Evolutionary conservation across 2,113 vertebrate genomes (phyloP), one percentile per base, ranked within the genome.

Genomic region (Rhegmatorhina hoffmannsi): DNA sequence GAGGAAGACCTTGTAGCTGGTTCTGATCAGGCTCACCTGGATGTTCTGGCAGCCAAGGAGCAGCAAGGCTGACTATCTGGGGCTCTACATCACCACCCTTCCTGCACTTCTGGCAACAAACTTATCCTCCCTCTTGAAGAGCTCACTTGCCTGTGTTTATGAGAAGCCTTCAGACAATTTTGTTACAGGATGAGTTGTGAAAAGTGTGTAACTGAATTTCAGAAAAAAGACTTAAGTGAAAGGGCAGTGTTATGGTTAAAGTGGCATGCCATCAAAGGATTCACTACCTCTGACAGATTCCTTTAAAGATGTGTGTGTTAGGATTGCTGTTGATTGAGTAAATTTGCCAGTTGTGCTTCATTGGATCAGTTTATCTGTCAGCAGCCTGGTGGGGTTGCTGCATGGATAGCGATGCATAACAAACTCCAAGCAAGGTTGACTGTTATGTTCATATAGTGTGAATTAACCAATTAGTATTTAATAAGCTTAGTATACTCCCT

Each of bases 41-140:
- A 11, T 76, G 18, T 53, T 79, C 58, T n/a, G 43, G 33, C 50
- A 74, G 46, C 47, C 46, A 81, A 36, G 64, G 28, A 80, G 31
- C 9, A 58, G 36, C 25, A 67, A 26, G 52, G 3, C 33, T 70
- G 29, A 12, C n/a, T 78, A 28, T 19, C 47, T 63, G 68, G 34
- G 20, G 26, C 29, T 84, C 43, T 87, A 13, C 1, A 1, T 52
- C 15, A 33, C n/a, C n/a, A n/a, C 1, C 53, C 3, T 36, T 18
- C 9, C 26, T 76, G 17, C 4, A 3, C 29, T 55, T 68, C 10
- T 75, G 63, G 10, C 49, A 9, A 11, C 0, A 0, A 4, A 2
- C 13, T 79, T 60, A 23, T 1, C 7, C 8, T 52, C 17, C 4
- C 5, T 19, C 12, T 74, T 36, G 28, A 15, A 81, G 15, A 69